Evolutionary conservation across 2,113 vertebrate species (phyloP), one percentile per base, ranked within the genome.

Genomic region (Propithecus coquereli): DNA sequence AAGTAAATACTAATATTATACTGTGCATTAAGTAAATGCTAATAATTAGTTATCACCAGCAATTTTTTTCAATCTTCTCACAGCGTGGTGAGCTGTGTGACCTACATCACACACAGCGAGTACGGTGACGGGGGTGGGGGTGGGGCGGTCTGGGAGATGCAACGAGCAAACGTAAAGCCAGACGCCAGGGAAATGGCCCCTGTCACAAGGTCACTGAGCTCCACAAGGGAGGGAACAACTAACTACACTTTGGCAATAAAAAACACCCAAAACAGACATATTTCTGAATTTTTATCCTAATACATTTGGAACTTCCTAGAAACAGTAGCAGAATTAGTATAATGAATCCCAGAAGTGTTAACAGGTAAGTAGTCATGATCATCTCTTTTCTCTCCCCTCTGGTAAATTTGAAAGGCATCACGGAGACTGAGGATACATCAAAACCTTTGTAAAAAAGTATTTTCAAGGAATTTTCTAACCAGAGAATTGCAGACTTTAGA

Each of bases 21-120:
- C 59, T 37, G 63, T 16, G 66, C 34, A 25, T 83, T 82, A 71
- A 82, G 25, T 61, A 80, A 94, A 93, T 73, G 37, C 13, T 57
- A 95, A 77, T 89, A 43, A 43, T 43, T 91, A 86, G 50, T 34
- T 95, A 90, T 96, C 96, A 96, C 81, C 92, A 92, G 11, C 23
- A 89, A 20, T 74, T 92, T 96, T 94, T 50, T 43, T 76, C 25
- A 93, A 59, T 20, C 27, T 79, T 97, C 61, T 91, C 73, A 86
- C 66, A 47, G 18, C 66, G 30, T 52, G 43, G 84, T 59, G 76
- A 83, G 40, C 65, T 54, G 87, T 3, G 40, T 43, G 40, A 43
- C 40, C 40, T 43, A 43, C 40, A 43, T 43, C 40, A 43, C 40
- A 43, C 5, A 43, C 40, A 43, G 40, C 40, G 40, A 43, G 40